Base-by-base conservation (phyloP, 35 echinoderm and acorn worm genomes). In the Apostichopus parvimensis region DNA sequence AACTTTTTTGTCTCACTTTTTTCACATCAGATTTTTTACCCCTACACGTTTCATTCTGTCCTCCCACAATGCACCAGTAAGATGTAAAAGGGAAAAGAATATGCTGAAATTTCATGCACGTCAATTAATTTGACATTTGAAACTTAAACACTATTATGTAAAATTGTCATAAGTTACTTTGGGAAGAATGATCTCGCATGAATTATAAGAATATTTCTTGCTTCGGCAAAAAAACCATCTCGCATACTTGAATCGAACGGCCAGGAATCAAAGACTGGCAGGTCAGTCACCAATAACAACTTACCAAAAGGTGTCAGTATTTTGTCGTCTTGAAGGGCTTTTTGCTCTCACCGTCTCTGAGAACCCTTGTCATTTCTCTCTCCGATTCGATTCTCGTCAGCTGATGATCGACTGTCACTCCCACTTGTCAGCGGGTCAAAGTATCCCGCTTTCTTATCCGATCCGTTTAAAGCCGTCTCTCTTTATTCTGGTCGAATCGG, bases 401-500 rank as follows among this genome's bases (percentile, higher is more conserved):
- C 71, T 14, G 11, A 11, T 68, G 79, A 82, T 55, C 2, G 79
- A 6, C 79, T 82, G 79, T 82, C 79, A 82, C 54, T 55, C 54
- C 81, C 81, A 84, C 81, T 84, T 24, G 23, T 59, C 54, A 59
- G 57, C 52, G 20, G 81, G 55, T 59, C 81, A 59, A 58, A 75
- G 71, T 20, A 75, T 75, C 71, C 71, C 17, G 5, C 81, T 59
- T 59, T 80, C 78, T 58, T 59, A 84, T 5, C 22, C n/a, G 12
- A 6, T 17, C 81, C 54, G 10, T 6, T 25, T 21, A 23, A 15
- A 59, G 17, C 57, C 81, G 34, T 45, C 52, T 58, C 58, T 84
- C 18, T 15, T 13, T 21, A 59, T 23, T 59, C 54, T 84, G 54
- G 53, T 58, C 56, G 81, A 56, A 84, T 84, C 81, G 52, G 17